phyloP scores from a whole-genome alignment of 2,888 invertebrate genomes.

The Xylota sylvarum region DNA sequence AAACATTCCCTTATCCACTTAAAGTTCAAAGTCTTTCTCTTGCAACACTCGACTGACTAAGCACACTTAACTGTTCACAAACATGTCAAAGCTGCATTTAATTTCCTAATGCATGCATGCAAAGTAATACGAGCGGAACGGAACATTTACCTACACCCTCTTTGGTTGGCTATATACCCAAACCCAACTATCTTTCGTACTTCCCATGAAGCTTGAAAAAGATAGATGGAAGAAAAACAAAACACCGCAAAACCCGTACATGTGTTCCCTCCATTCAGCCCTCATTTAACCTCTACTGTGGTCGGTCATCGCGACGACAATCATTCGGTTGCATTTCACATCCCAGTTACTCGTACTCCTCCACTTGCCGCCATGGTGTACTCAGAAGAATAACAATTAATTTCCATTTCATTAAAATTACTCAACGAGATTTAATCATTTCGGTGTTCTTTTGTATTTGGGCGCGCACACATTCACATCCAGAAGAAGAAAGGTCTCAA shows the following conservation, averaged over 20 bases:
- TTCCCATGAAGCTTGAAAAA: not conserved
- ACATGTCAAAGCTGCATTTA: constrained; percentile 42
- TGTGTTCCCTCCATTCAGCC: constrained; percentile 14
- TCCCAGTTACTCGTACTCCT: not conserved
- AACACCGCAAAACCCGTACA: constrained; percentile 28
- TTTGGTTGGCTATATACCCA: not conserved
- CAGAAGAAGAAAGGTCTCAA: constrained; percentile 35
- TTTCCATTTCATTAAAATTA: constrained; percentile 74
- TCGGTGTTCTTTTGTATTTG: constrained; percentile 57
- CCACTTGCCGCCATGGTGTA: constrained; percentile 5
- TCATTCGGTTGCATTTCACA: constrained; percentile 55
- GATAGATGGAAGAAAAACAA: not conserved
- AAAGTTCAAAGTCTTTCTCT: constrained; percentile 44
- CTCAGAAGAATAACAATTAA: constrained; percentile 66
- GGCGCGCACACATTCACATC: not conserved
- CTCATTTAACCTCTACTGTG: constrained; percentile 53
- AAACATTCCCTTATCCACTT: constrained; percentile 8
- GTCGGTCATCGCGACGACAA: constrained; percentile 31
- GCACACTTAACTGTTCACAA: constrained; percentile 37
- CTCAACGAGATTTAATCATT: constrained; percentile 52
- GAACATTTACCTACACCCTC: constrained; percentile 1
- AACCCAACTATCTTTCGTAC: constrained; percentile 15
- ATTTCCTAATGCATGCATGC: constrained; percentile 16
- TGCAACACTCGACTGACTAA: constrained; percentile 30
- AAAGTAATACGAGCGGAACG: constrained; percentile 30